Percentiles rank a stretch among this genome's conserved stretches.
These are phyloP conservation scores for Brenthis hecate DNA, from an alignment of 2,888 invertebrate species.

Conservation along the genomic window DNA sequence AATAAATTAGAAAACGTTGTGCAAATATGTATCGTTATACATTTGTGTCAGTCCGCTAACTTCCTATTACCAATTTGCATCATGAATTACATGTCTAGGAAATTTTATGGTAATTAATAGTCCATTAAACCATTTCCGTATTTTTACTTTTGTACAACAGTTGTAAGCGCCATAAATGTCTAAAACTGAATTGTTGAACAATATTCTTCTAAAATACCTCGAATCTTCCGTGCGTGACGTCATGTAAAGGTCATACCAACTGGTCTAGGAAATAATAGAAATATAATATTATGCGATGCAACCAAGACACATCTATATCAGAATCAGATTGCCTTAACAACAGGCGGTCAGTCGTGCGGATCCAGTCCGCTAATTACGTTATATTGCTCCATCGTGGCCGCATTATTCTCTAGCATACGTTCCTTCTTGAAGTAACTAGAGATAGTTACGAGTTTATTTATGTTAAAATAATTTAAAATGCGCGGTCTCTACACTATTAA, in stretches of 20 bases:
- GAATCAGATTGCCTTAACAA: slow-evolving; percentile 43
- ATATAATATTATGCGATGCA: slow-evolving; percentile 16
- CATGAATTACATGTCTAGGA: background rate
- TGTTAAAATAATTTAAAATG: background rate
- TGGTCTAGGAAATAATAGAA: slow-evolving; percentile 21
- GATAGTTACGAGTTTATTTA: slow-evolving; percentile 12
- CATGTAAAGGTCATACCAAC: slow-evolving; percentile 23
- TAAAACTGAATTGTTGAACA: slow-evolving; percentile 5
- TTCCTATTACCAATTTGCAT: slow-evolving; percentile 10
- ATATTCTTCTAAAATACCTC: slow-evolving; percentile 6
- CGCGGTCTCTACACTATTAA: background rate
- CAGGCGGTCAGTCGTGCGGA: slow-evolving; percentile 42
- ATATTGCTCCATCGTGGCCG: slow-evolving; percentile 44
- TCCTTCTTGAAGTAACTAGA: slow-evolving; percentile 19
- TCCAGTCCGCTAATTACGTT: slow-evolving; percentile 46
- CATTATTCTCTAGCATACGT: slow-evolving; percentile 41
- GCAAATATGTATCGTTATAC: background rate
- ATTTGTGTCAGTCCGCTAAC: background rate
- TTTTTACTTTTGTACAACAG: background rate
- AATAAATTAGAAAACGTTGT: background rate
- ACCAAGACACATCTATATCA: slow-evolving; percentile 23
- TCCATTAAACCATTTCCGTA: slow-evolving; percentile 10
- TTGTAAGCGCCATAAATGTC: background rate
- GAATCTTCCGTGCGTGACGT: slow-evolving; percentile 17
- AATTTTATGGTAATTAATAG: slow-evolving; percentile 10